Conservation (phyloP, 2,797 vertebrate genomes). For the Crocodylus rhombifer region DNA sequence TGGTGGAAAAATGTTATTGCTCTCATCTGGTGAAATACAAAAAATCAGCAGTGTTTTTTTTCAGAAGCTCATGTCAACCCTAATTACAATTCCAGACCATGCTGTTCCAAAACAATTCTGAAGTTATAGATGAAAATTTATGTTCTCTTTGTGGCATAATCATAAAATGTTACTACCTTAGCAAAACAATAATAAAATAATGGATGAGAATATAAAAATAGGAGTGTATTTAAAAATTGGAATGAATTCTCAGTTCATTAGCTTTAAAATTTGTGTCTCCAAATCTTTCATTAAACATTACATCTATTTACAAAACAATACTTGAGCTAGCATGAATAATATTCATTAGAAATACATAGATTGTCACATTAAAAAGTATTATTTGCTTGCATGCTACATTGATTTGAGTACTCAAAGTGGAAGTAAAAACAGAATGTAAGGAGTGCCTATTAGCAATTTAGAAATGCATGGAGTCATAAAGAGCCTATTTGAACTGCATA, state of each 20-base stretch:
- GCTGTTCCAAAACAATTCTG: background rate
- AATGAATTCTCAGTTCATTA: slow-evolving; percentile 38
- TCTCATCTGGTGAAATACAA: background rate
- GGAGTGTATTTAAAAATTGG: slow-evolving; percentile 7
- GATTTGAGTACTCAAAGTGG: background rate
- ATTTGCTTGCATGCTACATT: background rate
- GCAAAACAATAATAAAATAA: slow-evolving; percentile 44
- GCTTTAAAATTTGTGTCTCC: background rate
- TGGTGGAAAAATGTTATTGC: background rate
- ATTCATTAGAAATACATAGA: background rate
- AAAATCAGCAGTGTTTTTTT: background rate
- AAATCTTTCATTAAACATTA: slow-evolving; percentile 20
- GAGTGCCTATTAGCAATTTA: slow-evolving; percentile 10
- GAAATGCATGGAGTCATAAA: background rate
- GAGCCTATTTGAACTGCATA: background rate
- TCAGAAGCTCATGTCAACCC: slow-evolving; percentile 9
- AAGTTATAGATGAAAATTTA: slow-evolving; percentile 49
- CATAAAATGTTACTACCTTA: slow-evolving; percentile 42
- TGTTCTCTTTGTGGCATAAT: background rate
- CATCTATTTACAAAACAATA: background rate
- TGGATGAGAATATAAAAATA: slow-evolving; percentile 35
- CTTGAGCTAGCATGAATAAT: background rate
- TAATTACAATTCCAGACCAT: background rate
- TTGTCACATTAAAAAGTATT: background rate
- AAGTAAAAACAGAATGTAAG: slow-evolving; percentile 36